Evolutionary conservation across 2,113 vertebrate species (phyloP), one percentile per base, ranked within the genome.

Genomic region (Grallaria varia): DNA sequence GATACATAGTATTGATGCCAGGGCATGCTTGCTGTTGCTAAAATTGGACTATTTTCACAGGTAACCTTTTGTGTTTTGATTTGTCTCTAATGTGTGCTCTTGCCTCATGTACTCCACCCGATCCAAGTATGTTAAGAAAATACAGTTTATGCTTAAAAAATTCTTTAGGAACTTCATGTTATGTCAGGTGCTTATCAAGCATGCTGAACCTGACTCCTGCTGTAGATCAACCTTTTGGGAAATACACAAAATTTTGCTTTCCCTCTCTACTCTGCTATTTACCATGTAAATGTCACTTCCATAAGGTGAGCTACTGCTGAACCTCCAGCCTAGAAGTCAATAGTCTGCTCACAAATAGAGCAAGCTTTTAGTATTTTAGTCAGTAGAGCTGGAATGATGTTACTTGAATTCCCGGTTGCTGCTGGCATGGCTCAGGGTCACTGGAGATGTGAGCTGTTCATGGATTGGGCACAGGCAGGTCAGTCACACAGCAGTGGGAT

Each of bases 381-480:
- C 35, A 20, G 6, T 17, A 15, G 15, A 40, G 31, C 60, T 78
- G 50, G n/a, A 78, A 22, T n/a, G 42, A 81, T 49, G n/a, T 27
- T 45, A 37, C 35, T 76, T 56, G 44, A 50, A 33, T 25, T 59
- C 63, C 25, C 0, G 0, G 10, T 23, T 55, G 44, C 63, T 73
- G 68, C 17, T 18, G 14, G 20, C 27, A 3, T 9, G 12, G 52
- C 50, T 52, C 8, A 0, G 44, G 30, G 23, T 6, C 24, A 16
- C 42, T n/a, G 37, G 14, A 19, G 14, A n/a, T 0, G 1, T 0
- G 1, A 93, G 58, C 17, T 44, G 35, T 37, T 23, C 0, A 1
- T 25, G 55, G 59, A 12, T 9, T 21, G 6, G 39, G 22, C 39
- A 25, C 4, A 21, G 2, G 3, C 0, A 4, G 33, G 42, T 18